phyloP scores from a whole-genome alignment of 1,140 invertebrate species.

The Eciton burchellii region DNA sequence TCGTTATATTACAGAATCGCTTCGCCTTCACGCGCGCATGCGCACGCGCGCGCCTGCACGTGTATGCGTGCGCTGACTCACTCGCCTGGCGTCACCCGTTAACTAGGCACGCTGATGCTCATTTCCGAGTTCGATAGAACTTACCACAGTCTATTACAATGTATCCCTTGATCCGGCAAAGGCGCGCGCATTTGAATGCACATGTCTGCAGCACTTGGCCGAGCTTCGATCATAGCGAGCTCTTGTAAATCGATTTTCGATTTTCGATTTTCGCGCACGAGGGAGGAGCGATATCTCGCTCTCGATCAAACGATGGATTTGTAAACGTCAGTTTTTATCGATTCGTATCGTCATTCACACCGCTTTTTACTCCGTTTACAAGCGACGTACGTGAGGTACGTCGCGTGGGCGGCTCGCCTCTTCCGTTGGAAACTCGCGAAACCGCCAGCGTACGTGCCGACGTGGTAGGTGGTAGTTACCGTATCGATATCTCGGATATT shows the following conservation, averaged over 20 bases:
- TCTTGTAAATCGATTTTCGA: too few species aligned
- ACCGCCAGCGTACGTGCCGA: conserved; percentile 13
- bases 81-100: conserved; percentile 47
- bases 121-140: conserved; percentile 43
- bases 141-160: too few species aligned
- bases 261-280: too few species aligned
- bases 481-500: conserved; percentile 47
- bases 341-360: too few species aligned
- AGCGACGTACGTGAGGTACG: background rate
- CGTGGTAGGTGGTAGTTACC: conserved; percentile 15
- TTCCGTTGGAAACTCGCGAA: conserved; percentile 41
- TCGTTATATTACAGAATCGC: conserved; percentile 9
- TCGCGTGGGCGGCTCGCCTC: conserved; percentile 37
- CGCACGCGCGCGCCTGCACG: conserved; percentile 40
- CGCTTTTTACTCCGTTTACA: background rate
- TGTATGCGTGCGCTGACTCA: conserved; percentile 54
- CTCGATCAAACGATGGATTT: too few species aligned
- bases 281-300: too few species aligned
- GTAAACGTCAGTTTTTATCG: too few species aligned
- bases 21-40: conserved; percentile 19
- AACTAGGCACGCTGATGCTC: conserved; percentile 47
- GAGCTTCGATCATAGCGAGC: background rate
- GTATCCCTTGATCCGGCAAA: conserved; percentile 17
- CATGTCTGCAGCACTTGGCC: background rate
- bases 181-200: background rate